Conservation (phyloP, 2,888 invertebrate genomes). For the Nasonia oneida region DNA sequence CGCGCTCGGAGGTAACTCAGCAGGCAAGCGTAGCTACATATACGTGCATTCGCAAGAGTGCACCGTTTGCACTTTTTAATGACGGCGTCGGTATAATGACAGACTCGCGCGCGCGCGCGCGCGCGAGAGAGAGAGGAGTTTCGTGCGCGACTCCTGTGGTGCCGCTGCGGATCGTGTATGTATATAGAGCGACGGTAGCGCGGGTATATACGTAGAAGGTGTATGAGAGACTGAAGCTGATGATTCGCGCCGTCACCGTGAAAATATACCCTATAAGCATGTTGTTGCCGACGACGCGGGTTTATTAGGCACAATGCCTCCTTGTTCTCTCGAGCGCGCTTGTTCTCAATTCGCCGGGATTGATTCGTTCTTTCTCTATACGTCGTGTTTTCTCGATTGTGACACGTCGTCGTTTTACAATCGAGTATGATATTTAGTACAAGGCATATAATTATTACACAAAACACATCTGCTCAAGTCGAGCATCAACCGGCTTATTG, state of each 20-base stretch:
- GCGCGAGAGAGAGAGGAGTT: not conserved
- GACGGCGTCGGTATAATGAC: not conserved
- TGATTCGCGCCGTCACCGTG: constrained; percentile 17
- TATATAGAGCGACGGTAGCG: too few relatives aligned
- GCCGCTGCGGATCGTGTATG: too few relatives aligned
- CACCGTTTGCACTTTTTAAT: not conserved
- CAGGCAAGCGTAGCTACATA: not conserved
- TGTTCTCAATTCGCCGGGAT: not conserved
- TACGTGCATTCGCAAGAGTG: not conserved
- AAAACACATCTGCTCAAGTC: not conserved
- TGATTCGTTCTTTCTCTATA: not conserved
- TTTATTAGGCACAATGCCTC: not conserved
- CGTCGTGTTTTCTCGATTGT: not conserved
- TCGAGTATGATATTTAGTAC: not conserved
- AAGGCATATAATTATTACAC: not conserved
- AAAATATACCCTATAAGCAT: constrained; percentile 7
- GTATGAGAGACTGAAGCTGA: not conserved
- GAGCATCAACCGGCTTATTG: not conserved
- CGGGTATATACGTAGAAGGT: not conserved
- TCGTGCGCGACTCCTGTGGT: not conserved
- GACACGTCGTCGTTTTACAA: not conserved
- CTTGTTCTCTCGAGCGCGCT: not conserved
- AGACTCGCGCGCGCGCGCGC: too few relatives aligned
- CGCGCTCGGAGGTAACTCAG: not conserved
- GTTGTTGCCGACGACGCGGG: not conserved